Evolutionary conservation across 2,888 invertebrate species (phyloP).

Genomic region (Litoditis marina): DNA sequence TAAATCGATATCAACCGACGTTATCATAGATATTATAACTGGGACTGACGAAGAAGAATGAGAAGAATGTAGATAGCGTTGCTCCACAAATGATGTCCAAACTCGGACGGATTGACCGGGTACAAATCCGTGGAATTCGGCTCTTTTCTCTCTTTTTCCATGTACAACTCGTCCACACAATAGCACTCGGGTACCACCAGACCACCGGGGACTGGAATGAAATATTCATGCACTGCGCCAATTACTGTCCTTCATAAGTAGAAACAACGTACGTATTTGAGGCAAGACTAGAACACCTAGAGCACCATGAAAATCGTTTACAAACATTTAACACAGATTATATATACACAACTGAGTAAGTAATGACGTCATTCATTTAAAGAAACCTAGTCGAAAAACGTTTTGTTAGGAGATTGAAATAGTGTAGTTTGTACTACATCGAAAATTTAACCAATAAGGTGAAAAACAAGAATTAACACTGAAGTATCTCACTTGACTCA

Average conservation of each 20-base stretch:
- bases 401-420: no score
- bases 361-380: background rate
- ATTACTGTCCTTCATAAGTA: no score
- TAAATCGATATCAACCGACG: background rate
- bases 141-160: constrained; percentile 41
- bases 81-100: constrained; percentile 79
- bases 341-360: no score
- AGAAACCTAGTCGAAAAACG: constrained; percentile 53
- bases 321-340: no score
- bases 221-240: no score
- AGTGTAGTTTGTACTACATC: no score
- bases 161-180: constrained; percentile 64
- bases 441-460: no score
- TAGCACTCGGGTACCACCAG: constrained; percentile 85
- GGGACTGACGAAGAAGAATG: constrained; percentile 72
- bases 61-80: constrained; percentile 92
- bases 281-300: no score
- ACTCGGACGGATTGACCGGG: constrained; percentile 55
- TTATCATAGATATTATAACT: background rate
- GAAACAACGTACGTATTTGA: no score
- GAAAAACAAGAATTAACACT: no score
- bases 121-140: constrained; percentile 55
- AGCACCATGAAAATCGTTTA: no score
- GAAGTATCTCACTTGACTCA: no score
- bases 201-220: constrained; percentile 47